A percentile compares a stretch with the other conserved stretches of the same genome.
These are phyloP conservation scores for Rhinolophus ferrumequinum DNA, from an alignment of 2,113 vertebrate species.

Conservation along the genomic window DNA sequence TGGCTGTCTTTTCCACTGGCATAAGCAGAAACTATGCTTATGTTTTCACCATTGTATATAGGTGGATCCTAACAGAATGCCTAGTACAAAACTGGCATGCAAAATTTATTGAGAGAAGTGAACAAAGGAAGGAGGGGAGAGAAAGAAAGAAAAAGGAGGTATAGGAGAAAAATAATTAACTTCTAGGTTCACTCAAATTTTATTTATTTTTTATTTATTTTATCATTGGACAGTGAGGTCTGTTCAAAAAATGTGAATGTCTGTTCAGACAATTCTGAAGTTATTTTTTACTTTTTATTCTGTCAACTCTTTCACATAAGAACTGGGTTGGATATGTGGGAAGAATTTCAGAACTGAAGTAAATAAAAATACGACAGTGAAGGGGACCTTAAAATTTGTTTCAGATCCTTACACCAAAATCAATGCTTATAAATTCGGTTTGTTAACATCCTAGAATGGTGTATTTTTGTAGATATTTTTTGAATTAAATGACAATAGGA, in stretches of 20 bases:
- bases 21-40: not conserved
- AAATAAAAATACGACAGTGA: not conserved
- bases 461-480: not conserved
- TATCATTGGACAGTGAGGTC: not conserved
- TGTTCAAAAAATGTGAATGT: not conserved
- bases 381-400: not conserved
- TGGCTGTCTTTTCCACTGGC: not conserved
- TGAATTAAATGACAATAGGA: not conserved
- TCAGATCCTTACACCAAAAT: not conserved
- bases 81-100: not conserved
- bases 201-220: not conserved
- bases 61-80: not conserved
- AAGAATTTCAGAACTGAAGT: conserved; percentile 13
- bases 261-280: not conserved
- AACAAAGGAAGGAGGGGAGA: not conserved
- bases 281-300: not conserved
- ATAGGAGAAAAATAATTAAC: not conserved
- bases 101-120: not conserved
- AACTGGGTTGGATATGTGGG: not conserved
- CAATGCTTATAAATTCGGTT: not conserved
- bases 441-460: not conserved
- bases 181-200: not conserved
- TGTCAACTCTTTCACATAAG: not conserved
- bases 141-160: not conserved
- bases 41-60: not conserved